These are phyloP conservation scores for Bubo bubo DNA, from an alignment of 2,113 vertebrate species.

Conservation along the genomic window DNA sequence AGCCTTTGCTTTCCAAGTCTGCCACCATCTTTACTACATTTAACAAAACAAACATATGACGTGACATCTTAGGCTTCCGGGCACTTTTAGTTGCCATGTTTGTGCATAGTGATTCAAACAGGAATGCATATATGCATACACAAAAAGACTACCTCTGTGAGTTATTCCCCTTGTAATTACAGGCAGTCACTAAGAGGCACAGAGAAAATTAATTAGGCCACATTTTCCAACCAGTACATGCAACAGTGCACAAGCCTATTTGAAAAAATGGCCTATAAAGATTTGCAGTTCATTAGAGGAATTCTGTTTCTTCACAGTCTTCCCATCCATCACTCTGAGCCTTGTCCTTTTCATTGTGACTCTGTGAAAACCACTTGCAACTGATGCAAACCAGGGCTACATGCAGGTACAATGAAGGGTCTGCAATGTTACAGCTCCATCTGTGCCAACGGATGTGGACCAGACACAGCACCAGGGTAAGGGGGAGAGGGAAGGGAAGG, in stretches of 20 bases:
- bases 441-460: background rate
- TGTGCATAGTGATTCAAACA: background rate
- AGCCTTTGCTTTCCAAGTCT: background rate
- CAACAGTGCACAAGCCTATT: background rate
- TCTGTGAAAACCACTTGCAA: background rate
- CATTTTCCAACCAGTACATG: background rate
- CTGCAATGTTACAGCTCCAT: background rate
- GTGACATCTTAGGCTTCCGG: background rate
- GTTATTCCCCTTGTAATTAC: background rate
- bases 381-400: background rate
- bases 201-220: background rate
- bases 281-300: background rate
- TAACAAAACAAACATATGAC: background rate
- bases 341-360: background rate
- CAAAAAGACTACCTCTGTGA: background rate
- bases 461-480: background rate
- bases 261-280: background rate
- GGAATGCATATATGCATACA: background rate
- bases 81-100: background rate
- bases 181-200: background rate
- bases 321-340: background rate
- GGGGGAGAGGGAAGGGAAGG: background rate
- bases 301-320: background rate
- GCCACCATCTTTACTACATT: background rate
- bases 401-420: background rate